Conservation (phyloP, 2,797 vertebrate genomes). For the Gouania willdenowi region DNA sequence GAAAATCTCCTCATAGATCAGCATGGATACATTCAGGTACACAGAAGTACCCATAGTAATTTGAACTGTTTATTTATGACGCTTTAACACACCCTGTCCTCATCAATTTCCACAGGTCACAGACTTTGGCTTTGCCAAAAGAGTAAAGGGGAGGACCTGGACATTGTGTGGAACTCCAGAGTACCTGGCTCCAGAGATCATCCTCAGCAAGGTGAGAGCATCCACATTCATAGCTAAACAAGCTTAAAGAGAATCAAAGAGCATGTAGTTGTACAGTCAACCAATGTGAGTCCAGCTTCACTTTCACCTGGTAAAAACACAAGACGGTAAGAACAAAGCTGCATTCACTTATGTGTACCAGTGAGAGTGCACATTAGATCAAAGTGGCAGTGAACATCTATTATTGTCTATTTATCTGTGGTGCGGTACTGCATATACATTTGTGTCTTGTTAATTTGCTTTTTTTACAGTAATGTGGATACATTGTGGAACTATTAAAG, state of each 20-base stretch:
- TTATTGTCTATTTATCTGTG: too few relatives aligned
- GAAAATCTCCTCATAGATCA: constrained; percentile 99
- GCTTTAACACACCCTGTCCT: not conserved
- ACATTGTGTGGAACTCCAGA: constrained; percentile 99
- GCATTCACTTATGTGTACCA: too few relatives aligned
- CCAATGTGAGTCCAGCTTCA: not conserved
- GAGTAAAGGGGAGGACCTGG: constrained; percentile 99
- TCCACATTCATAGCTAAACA: too few relatives aligned
- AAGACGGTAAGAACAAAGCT: not conserved
- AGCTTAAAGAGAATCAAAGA: not conserved
- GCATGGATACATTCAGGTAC: constrained; percentile 98
- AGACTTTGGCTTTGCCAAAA: constrained; percentile 99
- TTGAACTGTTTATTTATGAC: too few relatives aligned
- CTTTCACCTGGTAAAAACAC: not conserved
- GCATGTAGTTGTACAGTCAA: too few relatives aligned
- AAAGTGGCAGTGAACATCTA: too few relatives aligned
- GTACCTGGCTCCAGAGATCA: constrained; percentile 98
- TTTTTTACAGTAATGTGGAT: too few relatives aligned
- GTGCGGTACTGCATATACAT: too few relatives aligned
- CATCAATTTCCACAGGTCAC: constrained; percentile 86
- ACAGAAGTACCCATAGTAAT: not conserved
- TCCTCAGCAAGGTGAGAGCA: constrained; percentile 93
- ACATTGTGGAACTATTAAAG: too few relatives aligned
- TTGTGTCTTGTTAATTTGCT: too few relatives aligned
- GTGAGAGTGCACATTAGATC: too few relatives aligned